phyloP scores from a whole-genome alignment of 2,797 vertebrate genomes.

The Semaprochilodus insignis region DNA sequence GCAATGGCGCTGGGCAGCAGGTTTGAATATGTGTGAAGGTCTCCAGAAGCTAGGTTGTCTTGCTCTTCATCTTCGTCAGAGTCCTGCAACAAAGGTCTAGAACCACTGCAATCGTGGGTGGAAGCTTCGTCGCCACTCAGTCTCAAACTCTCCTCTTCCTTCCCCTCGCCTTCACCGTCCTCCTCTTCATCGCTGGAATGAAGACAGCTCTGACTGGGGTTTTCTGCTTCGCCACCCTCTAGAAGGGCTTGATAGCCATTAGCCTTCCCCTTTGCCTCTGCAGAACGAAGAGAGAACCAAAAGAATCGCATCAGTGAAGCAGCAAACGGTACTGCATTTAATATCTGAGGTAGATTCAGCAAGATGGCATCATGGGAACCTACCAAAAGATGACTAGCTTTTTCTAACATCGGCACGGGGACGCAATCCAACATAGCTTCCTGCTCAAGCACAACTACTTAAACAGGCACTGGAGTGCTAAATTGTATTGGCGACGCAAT shows the following conservation, averaged over 20 bases:
- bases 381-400: neutral
- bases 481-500: too few species aligned
- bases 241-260: conserved; percentile 74
- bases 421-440: too few species aligned
- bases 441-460: too few species aligned
- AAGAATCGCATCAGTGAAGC: conserved; percentile 3
- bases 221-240: conserved; percentile 62
- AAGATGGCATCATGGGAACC: neutral
- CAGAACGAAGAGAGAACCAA: conserved; percentile 58
- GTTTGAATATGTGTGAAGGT: conserved; percentile 44
- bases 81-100: conserved; percentile 90
- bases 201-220: conserved; percentile 76
- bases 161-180: conserved; percentile 73
- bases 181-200: conserved; percentile 94
- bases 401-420: neutral
- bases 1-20: conserved; percentile 47
- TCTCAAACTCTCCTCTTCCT: conserved; percentile 72
- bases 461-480: neutral
- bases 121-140: conserved; percentile 77
- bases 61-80: conserved; percentile 91
- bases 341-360: conserved; percentile 10
- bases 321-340: neutral
- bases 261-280: conserved; percentile 72
- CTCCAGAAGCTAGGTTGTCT: conserved; percentile 47
- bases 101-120: conserved; percentile 88